phyloP scores from a whole-genome alignment of 2,797 vertebrate genomes.

The Catharus ustulatus region DNA sequence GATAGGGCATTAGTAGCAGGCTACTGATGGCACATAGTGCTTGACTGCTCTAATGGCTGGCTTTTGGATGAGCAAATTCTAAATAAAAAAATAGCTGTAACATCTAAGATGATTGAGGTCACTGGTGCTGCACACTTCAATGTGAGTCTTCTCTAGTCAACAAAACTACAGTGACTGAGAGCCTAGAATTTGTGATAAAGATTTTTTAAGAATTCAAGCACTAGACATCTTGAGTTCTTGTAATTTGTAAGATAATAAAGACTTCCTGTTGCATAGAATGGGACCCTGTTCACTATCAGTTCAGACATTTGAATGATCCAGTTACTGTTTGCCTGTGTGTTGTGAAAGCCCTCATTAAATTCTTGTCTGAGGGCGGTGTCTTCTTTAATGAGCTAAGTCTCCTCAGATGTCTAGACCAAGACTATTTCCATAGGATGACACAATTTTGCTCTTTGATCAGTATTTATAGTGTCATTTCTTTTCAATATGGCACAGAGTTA shows the following conservation, averaged over 20 bases:
- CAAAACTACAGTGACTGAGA: not conserved
- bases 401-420: slow-evolving; percentile 36
- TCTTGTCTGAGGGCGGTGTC: not conserved
- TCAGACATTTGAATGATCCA: not conserved
- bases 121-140: not conserved
- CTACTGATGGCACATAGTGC: not conserved
- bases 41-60: not conserved
- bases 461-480: slow-evolving; percentile 23
- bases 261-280: not conserved
- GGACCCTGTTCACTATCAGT: not conserved
- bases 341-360: slow-evolving; percentile 36
- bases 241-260: not conserved
- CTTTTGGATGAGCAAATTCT: not conserved
- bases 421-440: slow-evolving; percentile 14
- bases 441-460: slow-evolving; percentile 9
- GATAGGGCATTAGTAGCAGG: not conserved
- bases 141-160: not conserved
- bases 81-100: not conserved
- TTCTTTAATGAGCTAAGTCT: slow-evolving; percentile 32
- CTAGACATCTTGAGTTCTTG: not conserved
- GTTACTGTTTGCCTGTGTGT: not conserved
- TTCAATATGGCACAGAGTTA: slow-evolving; percentile 17
- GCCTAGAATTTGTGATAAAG: not conserved
- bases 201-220: not conserved
- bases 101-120: not conserved